Base-by-base conservation (phyloP, 2,113 vertebrate genomes). In the Paraplagusia blochii region DNA sequence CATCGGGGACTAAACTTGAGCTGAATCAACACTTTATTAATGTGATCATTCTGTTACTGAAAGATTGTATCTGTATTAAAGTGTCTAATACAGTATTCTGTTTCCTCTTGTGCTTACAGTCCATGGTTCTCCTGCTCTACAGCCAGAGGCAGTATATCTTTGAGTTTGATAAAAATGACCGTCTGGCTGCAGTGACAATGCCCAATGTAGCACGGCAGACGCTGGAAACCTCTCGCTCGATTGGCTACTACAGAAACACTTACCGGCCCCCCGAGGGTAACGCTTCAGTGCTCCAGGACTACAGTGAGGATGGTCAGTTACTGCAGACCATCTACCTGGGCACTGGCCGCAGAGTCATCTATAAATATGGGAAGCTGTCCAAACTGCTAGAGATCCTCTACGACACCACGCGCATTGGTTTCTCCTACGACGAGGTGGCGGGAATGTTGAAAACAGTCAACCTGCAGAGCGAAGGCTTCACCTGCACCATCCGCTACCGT, bases 71-170 rank as follows among this genome's bases (percentile, higher is more conserved):
- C 17, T 53, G 22, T 34, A 13, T 69, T 61, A 46, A 17, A 40
- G 43, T 36, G 1, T 9, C 18, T 34, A 7, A 15, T 36, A 17
- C 8, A 33, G 35, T 19, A 13, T 10, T 36, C 64, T 53, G 43
- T 69, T n/a, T 61, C 43, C 47, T 58, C 13, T 69, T 75, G 19
- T 72, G 77, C 79, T 57, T 75, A 29, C 85, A 99, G 97, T 98
- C 97, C 60, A 97, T 97, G 94, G 95, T 99, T 42, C 87, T 99
- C 47, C 92, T 98, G 4, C 96, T 99, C 34, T 94, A 95, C 80
- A 99, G 96, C 85, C 96, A 99, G 84, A 88, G 96, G 55, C 97
- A 98, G 69, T 99, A 99, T 58, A 98, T 99, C 88, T 99, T 99
- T 40, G 95, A 99, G 78, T 99, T 99, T 35, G 97, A 99, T 82